These are phyloP conservation scores for Coelogynopora nodosa DNA, from an alignment of 2,888 invertebrate species.

Conservation along the genomic window DNA sequence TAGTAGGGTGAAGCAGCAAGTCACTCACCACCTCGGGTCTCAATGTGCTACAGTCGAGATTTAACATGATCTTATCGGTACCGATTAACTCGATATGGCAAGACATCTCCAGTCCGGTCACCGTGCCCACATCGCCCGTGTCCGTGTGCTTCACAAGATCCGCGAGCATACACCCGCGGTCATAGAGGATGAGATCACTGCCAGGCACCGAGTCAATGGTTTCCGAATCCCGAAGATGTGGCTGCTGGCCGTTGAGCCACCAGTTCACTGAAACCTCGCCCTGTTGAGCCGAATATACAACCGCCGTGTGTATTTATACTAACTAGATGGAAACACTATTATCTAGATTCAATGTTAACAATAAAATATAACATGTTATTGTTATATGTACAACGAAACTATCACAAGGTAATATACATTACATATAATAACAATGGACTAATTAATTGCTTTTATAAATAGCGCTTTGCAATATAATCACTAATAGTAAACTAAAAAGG, in stretches of 20 bases:
- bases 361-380: too few relatives aligned
- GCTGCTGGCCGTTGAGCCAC: background rate
- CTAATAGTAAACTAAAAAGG: too few relatives aligned
- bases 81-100: constrained; percentile 34
- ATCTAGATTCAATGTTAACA: too few relatives aligned
- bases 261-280: background rate
- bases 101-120: background rate
- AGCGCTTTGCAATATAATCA: too few relatives aligned
- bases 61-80: background rate
- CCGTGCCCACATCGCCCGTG: background rate
- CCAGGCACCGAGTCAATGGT: background rate
- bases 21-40: constrained; percentile 6
- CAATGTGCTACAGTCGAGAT: constrained; percentile 35
- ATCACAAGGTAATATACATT: background rate
- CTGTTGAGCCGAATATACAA: too few relatives aligned
- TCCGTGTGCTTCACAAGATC: background rate
- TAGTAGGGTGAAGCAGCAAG: too few relatives aligned
- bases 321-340: too few relatives aligned
- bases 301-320: too few relatives aligned
- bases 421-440: background rate
- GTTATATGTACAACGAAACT: too few relatives aligned
- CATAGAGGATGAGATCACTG: background rate
- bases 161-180: background rate
- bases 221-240: background rate
- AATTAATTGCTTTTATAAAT: too few relatives aligned